phyloP scores from a whole-genome alignment of 1,140 invertebrate genomes.

The Planococcus citri region DNA sequence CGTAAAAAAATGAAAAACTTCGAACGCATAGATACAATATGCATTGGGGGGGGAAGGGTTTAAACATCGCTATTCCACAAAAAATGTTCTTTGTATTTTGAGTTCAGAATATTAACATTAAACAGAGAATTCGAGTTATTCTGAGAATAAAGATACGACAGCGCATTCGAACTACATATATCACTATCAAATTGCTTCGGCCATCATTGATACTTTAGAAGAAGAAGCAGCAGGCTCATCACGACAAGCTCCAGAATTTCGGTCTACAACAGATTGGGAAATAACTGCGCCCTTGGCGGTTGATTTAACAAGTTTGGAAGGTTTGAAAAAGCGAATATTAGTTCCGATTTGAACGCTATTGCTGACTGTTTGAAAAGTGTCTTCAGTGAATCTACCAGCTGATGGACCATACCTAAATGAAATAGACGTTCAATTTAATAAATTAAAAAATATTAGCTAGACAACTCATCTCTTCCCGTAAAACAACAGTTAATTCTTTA shows the following conservation, averaged over 20 bases:
- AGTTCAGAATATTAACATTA: too few species aligned
- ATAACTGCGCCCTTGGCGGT: not conserved
- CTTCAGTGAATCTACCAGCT: constrained; percentile 42
- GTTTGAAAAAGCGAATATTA: not conserved
- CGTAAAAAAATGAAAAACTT: too few species aligned
- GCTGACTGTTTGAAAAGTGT: constrained; percentile 48
- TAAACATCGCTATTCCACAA: too few species aligned
- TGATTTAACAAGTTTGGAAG: not conserved
- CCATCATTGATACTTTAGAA: too few species aligned
- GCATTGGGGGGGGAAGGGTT: too few species aligned
- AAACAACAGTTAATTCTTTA: constrained; percentile 32
- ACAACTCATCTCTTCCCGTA: too few species aligned
- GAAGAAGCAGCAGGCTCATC: not conserved
- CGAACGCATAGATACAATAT: too few species aligned
- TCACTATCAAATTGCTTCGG: too few species aligned
- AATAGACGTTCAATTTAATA: not conserved
- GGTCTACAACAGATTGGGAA: not conserved
- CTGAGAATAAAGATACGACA: too few species aligned
- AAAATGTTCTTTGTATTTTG: too few species aligned
- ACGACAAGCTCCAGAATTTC: not conserved
- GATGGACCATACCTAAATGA: constrained; percentile 45
- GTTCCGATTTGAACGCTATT: constrained; percentile 38
- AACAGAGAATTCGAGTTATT: too few species aligned
- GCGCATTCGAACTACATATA: too few species aligned
- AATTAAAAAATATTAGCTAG: not conserved